A percentile compares a stretch with the other conserved stretches of the same genome.
These are phyloP conservation scores for Toxostoma redivivum DNA, from an alignment of 2,113 vertebrate species.

Conservation along the genomic window DNA sequence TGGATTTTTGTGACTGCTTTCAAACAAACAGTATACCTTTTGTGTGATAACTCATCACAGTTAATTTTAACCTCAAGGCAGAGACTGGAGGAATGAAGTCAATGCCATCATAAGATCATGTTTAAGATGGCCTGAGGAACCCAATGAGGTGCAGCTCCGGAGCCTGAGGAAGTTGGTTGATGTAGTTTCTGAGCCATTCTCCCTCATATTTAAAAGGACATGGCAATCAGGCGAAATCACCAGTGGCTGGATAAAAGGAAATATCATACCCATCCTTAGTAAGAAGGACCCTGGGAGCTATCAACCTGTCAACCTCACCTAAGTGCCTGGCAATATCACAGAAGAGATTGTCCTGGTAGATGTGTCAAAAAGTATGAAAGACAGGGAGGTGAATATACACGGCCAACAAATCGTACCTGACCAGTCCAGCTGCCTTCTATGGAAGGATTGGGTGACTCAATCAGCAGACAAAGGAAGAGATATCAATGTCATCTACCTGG, in stretches of 20 bases:
- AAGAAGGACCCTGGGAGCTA: neutral
- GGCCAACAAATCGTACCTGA: neutral
- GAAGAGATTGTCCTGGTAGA: neutral
- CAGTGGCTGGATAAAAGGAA: neutral
- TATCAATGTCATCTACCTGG: fast-evolving
- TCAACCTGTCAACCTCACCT: neutral
- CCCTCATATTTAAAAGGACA: neutral
- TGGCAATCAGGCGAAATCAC: neutral
- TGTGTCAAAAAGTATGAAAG: neutral
- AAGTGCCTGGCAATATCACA: too few species aligned
- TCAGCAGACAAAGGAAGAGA: neutral
- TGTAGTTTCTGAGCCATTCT: neutral
- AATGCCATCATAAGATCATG: neutral
- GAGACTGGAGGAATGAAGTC: neutral
- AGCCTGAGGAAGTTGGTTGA: neutral
- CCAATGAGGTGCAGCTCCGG: fast-evolving
- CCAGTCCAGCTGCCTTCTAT: neutral
- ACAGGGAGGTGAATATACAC: neutral
- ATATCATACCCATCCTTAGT: neutral
- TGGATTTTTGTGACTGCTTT: neutral
- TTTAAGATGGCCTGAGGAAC: neutral
- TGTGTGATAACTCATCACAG: neutral
- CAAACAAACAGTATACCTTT: neutral
- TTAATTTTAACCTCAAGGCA: neutral
- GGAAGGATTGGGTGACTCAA: neutral